phyloP scores from a whole-genome alignment of 2,113 vertebrate genomes.

The Thamnaconus septentrionalis region DNA sequence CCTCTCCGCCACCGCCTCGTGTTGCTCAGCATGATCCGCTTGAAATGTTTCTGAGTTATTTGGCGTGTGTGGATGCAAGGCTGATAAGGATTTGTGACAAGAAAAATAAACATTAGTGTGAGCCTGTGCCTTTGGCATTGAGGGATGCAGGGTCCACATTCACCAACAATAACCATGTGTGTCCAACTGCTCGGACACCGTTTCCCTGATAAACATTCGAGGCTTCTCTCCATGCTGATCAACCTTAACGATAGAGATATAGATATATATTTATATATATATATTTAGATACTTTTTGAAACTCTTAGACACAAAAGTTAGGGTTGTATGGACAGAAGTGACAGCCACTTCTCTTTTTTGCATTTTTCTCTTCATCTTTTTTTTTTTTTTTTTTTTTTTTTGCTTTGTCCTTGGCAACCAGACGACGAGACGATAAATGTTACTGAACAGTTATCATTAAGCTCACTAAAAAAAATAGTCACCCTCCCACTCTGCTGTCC shows the following conservation, averaged over 20 bases:
- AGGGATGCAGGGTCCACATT: conserved; percentile 63
- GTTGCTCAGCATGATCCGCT: conserved; percentile 37
- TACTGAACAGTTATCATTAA: conserved; percentile 39
- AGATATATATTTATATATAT: not conserved
- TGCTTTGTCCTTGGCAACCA: conserved; percentile 59
- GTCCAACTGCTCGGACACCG: conserved; percentile 44
- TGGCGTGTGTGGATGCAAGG: conserved; percentile 41
- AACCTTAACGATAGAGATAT: conserved; percentile 27
- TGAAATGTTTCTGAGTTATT: conserved; percentile 33
- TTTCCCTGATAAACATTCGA: conserved; percentile 68
- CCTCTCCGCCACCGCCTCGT: not conserved
- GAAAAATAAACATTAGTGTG: conserved; percentile 15
- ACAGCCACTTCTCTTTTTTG: conserved; percentile 16
- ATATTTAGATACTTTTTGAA: not conserved
- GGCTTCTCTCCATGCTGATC: conserved; percentile 57
- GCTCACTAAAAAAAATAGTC: conserved; percentile 41
- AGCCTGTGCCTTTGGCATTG: conserved; percentile 68
- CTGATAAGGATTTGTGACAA: conserved; percentile 40
- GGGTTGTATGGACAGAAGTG: conserved; percentile 40
- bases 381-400: conserved; percentile 32
- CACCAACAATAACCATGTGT: conserved; percentile 41
- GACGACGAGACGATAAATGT: conserved; percentile 42
- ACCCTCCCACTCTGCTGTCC: conserved; percentile 12
- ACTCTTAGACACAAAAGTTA: conserved; percentile 22
- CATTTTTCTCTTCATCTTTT: conserved; percentile 6